Base-by-base conservation (phyloP, 2,113 vertebrate genomes). In the Malurus cyaneus region DNA sequence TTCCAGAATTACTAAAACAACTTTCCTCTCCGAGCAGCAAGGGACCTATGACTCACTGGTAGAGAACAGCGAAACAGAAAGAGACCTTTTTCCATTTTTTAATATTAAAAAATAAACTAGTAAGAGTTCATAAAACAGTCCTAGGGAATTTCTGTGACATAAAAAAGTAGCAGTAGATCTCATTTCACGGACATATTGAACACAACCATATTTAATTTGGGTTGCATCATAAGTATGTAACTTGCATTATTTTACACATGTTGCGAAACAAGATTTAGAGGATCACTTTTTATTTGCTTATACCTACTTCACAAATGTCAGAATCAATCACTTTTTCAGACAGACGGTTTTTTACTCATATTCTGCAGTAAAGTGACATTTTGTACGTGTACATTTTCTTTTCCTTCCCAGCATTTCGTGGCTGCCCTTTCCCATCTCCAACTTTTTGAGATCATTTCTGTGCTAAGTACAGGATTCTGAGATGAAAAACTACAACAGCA, bases 1-100 rank as follows among this genome's bases (percentile, higher is more conserved):
- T 97, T 97, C 95, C 97, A 97, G 86, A 96, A 96, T 97, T 97
- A 97, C 93, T 97, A 95, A 97, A 98, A 97, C 86, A 98, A 97
- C 96, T 96, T 97, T 97, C 91, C 81, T 96, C 92, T 91, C 66
- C 8, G 80, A 87, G 90, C 91, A 96, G 86, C 95, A 95, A 86
- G 94, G 90, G 96, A 96, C 79, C 16, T 54, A 92, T 97, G 95
- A 95, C 96, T 97, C 93, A 94, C 82, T 91, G 60, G 88, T 83
- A 85, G 36, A 89, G 94, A 95, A 66, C 81, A 82, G 23, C 5
- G 0, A 97, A 97, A 95, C 47, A 97, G 94, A 97, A 88, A 95
- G 88, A 92, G 80, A 59, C 46, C 70, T 96, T 97, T 96, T 93
- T 94, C 91, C 84, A 93, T 93, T 80, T 86, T 94, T 87, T 84